phyloP scores from a whole-genome alignment of 2,113 vertebrate genomes.

The Formicarius rufipectus region DNA sequence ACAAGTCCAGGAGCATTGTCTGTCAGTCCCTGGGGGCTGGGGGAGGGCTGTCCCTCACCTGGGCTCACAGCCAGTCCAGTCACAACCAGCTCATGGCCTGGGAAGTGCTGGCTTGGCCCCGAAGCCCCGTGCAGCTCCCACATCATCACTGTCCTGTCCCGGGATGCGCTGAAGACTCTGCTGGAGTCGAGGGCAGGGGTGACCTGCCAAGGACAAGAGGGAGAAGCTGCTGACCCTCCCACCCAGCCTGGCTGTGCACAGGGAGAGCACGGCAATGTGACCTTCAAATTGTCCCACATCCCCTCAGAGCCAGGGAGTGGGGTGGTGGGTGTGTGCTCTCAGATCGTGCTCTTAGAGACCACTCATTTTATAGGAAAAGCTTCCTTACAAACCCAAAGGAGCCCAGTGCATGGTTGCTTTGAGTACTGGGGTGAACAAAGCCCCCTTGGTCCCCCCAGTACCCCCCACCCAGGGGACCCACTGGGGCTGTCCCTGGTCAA shows the following conservation, averaged over 20 bases:
- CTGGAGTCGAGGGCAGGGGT: constrained; percentile 77
- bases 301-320: neutral
- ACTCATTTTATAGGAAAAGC: neutral
- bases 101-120: constrained; percentile 81
- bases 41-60: constrained; percentile 64
- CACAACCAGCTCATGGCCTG: constrained; percentile 89
- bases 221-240: neutral
- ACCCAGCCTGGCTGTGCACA: neutral
- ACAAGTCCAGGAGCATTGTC: neutral
- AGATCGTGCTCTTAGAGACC: neutral
- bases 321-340: neutral
- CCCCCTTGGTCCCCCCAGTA: neutral
- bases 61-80: constrained; percentile 90
- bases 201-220: constrained; percentile 70
- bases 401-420: neutral
- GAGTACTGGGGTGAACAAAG: neutral
- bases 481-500: neutral
- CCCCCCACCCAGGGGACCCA: neutral
- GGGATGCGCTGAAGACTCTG: constrained; percentile 92
- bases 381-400: neutral
- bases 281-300: neutral
- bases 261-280: neutral
- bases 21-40: neutral
- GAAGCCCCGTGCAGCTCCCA: constrained; percentile 83
- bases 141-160: constrained; percentile 88